Percentiles rank a stretch among this genome's conserved stretches.
These are phyloP conservation scores for Psilanteris sp. DNA, from an alignment of 1,140 invertebrate species.

Conservation along the genomic window DNA sequence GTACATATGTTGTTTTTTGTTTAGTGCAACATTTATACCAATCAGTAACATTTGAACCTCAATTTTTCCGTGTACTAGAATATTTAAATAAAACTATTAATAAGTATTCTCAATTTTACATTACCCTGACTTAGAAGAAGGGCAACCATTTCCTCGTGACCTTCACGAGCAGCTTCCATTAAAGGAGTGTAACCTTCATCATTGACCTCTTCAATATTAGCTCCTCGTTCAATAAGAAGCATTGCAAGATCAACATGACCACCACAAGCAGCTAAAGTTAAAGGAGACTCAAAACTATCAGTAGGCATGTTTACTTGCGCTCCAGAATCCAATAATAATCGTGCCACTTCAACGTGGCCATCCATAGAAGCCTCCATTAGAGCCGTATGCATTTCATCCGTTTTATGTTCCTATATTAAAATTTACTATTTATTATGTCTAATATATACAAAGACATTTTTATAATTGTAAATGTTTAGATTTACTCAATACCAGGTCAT, in stretches of 20 bases:
- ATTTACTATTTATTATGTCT: no score
- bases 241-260: constrained; percentile 98
- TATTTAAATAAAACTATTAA: no score
- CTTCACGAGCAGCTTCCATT: constrained; percentile 98
- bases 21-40: no score
- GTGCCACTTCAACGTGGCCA: constrained; percentile 97
- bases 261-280: constrained; percentile 98
- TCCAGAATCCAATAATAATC: constrained; percentile 95
- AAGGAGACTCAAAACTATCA: constrained; percentile 99
- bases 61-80: no score
- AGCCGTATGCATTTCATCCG: constrained; percentile 99
- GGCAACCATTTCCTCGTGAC: constrained; percentile 99
- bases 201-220: constrained; percentile 99
- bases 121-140: constrained; percentile 93
- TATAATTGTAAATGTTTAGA: no score
- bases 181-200: constrained; percentile 99
- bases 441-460: no score
- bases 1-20: no score
- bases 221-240: constrained; percentile 96
- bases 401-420: constrained; percentile 90
- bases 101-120: no score
- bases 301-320: constrained; percentile 99
- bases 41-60: no score
- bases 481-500: no score
- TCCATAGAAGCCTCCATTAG: constrained; percentile 99